These are phyloP conservation scores for Lamellibrachia columna DNA, from an alignment of 2,888 invertebrate genomes.

Conservation along the genomic window DNA sequence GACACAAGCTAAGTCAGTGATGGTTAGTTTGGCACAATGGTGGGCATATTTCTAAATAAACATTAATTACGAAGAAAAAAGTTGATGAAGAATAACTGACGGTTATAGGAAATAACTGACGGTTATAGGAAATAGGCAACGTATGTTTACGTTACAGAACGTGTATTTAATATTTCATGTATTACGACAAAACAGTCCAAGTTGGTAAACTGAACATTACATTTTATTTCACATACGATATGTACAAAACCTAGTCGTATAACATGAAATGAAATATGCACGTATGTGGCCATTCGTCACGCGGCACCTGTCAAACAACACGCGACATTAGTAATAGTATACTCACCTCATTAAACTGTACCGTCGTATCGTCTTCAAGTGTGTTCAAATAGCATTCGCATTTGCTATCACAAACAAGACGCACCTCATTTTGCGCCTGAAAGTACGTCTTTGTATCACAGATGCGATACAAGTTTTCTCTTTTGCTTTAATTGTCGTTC, in stretches of 20 bases:
- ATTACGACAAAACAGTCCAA: neutral
- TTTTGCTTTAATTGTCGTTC: neutral
- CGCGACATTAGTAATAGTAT: neutral
- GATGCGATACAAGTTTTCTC: neutral
- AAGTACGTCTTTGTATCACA: neutral
- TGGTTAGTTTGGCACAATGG: too few relatives aligned
- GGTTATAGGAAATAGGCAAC: too few relatives aligned
- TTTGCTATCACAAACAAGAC: neutral
- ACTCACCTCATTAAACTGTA: conserved; percentile 10
- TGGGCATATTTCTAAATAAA: too few relatives aligned
- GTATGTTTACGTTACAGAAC: too few relatives aligned
- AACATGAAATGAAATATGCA: neutral
- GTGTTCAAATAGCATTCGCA: neutral
- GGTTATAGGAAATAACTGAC: too few relatives aligned
- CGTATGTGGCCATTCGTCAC: neutral
- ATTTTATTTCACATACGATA: neutral
- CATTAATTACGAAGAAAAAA: too few relatives aligned
- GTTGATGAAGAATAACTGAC: too few relatives aligned
- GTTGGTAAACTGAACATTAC: neutral
- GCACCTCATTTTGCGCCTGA: neutral
- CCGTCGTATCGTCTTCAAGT: neutral
- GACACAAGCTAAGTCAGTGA: too few relatives aligned
- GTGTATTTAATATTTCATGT: too few relatives aligned
- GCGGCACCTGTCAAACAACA: neutral
- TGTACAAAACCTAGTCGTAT: neutral